Percentiles rank a stretch among this genome's conserved stretches.
Evolutionary conservation across 2,888 invertebrate genomes (phyloP).

Genomic region (Lasioglossum marginatum): DNA sequence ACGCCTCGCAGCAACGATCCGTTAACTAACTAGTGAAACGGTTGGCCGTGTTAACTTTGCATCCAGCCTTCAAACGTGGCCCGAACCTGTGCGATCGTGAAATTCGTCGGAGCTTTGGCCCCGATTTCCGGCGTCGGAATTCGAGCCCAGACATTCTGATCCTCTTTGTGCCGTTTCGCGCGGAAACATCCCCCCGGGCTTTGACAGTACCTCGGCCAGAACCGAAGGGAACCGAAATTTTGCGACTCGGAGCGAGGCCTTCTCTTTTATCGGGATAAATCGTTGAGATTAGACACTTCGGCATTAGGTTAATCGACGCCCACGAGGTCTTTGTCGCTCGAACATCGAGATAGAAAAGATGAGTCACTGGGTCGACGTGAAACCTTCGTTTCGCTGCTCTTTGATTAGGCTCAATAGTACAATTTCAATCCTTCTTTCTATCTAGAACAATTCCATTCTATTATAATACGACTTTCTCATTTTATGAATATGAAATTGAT

Average conservation of each 20-base stretch:
- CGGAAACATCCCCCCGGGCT: conserved; percentile 8
- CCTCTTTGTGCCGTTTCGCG: conserved; percentile 23
- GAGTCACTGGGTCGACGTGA: neutral
- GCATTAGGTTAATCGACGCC: conserved; percentile 5
- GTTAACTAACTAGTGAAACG: conserved; percentile 36
- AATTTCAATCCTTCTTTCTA: no score
- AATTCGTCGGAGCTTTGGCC: conserved; percentile 4
- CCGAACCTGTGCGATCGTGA: conserved; percentile 7
- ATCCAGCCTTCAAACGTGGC: conserved; percentile 26
- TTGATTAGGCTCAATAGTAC: no score
- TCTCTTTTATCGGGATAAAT: neutral
- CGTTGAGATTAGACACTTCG: neutral
- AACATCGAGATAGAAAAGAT: neutral
- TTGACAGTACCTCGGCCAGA: neutral
- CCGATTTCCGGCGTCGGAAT: conserved; percentile 25
- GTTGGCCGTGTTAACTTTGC: conserved; percentile 27
- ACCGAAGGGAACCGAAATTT: conserved; percentile 6
- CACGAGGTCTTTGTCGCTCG: neutral
- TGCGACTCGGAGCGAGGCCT: neutral
- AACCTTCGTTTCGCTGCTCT: neutral
- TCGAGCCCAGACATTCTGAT: conserved; percentile 24
- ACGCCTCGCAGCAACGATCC: conserved; percentile 32
- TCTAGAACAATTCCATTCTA: no score
- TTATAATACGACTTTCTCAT: no score
- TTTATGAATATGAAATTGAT: no score